Percentiles rank a stretch among this genome's conserved stretches.
Evolutionary conservation across 2,113 vertebrate species (phyloP).

Genomic region (Verasper variegatus): DNA sequence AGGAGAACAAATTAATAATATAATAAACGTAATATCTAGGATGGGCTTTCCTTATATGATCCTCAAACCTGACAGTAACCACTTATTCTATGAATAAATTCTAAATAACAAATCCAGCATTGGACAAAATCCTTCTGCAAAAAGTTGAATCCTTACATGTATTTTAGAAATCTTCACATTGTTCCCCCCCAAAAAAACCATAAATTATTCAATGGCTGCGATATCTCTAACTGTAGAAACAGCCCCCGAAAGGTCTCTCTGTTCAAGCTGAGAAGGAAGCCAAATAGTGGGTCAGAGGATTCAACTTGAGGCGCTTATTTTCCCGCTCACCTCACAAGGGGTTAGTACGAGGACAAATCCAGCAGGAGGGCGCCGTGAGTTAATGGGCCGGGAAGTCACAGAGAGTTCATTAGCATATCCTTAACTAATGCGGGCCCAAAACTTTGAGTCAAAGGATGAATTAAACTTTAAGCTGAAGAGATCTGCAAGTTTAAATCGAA

Average conservation of each 20-base stretch:
- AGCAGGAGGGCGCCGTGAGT: constrained; percentile 25
- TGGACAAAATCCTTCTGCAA: not conserved
- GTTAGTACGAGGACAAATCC: constrained; percentile 36
- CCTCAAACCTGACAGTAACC: not conserved
- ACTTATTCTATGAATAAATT: not conserved
- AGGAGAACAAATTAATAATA: too few species aligned
- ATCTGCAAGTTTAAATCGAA: constrained; percentile 21
- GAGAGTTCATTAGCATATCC: constrained; percentile 42
- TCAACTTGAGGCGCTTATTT: constrained; percentile 11
- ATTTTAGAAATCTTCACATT: not conserved
- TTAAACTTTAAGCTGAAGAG: constrained; percentile 37
- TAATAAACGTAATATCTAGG: too few species aligned
- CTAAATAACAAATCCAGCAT: not conserved
- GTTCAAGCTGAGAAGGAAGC: not conserved
- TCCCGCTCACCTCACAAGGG: constrained; percentile 20
- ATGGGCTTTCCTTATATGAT: too few species aligned
- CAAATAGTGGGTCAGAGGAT: constrained; percentile 16
- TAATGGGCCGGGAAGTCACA: constrained; percentile 21
- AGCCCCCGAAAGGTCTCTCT: not conserved
- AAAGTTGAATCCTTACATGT: not conserved
- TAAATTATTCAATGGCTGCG: not conserved
- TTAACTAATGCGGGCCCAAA: constrained; percentile 22
- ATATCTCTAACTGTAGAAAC: not conserved
- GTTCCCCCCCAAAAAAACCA: not conserved
- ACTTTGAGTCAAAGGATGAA: constrained; percentile 40